Conservation (phyloP, 2,797 vertebrate species). For the Cephalopachus bancanus region DNA sequence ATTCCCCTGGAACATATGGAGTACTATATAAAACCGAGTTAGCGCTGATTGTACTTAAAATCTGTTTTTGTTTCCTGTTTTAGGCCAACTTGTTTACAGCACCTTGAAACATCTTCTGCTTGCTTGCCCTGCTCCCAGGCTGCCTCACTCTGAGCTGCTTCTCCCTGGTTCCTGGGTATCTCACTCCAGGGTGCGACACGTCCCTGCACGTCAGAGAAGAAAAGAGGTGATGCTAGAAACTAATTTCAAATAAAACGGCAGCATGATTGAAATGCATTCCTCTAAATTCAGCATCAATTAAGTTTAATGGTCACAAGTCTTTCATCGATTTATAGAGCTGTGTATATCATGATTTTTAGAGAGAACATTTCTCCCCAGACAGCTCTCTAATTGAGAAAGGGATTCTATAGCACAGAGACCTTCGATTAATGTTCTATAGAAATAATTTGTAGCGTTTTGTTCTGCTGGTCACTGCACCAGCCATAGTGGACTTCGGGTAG, state of each 20-base stretch:
- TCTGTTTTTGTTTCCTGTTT: constrained; percentile 88
- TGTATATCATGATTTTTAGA: constrained; percentile 87
- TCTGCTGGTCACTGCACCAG: constrained; percentile 75
- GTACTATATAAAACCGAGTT: constrained; percentile 87
- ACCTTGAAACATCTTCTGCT: constrained; percentile 82
- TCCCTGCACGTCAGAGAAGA: constrained; percentile 76
- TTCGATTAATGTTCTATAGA: constrained; percentile 82
- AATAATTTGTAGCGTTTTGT: constrained; percentile 87
- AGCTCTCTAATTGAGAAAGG: constrained; percentile 86
- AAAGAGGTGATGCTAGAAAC: constrained; percentile 80
- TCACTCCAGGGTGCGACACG: constrained; percentile 64
- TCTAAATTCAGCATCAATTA: constrained; percentile 88
- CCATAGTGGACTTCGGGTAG: constrained; percentile 72
- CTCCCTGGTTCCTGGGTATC: not conserved
- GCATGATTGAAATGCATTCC: constrained; percentile 84
- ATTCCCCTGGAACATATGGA: constrained; percentile 87
- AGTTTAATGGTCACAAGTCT: constrained; percentile 87
- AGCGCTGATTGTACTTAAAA: constrained; percentile 89
- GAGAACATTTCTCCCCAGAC: constrained; percentile 85
- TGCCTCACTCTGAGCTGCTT: constrained; percentile 54
- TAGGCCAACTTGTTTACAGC: constrained; percentile 85
- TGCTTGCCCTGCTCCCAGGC: constrained; percentile 77
- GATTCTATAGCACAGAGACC: constrained; percentile 85
- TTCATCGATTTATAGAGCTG: constrained; percentile 84
- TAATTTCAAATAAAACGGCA: constrained; percentile 86